Percentiles rank a stretch among this genome's conserved stretches.
These are phyloP conservation scores for Epinephelus coioides DNA, from an alignment of 2,797 vertebrate genomes.

Conservation along the genomic window DNA sequence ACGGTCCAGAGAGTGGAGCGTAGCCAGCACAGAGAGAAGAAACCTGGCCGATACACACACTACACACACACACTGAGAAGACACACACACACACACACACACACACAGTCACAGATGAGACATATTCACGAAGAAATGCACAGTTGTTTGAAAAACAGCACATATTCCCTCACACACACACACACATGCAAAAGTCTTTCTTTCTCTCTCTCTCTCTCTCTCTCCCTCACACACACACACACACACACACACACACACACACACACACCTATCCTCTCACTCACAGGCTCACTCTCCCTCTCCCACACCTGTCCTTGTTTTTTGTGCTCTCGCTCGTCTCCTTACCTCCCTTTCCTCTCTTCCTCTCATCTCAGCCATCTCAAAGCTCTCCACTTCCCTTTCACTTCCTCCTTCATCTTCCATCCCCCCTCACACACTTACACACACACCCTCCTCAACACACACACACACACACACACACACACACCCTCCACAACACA, in stretches of 20 bases:
- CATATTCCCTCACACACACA: constrained; percentile 35
- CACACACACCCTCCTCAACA: constrained; percentile 3
- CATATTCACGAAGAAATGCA: constrained; percentile 56
- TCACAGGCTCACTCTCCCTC: constrained; percentile 39
- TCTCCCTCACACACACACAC: neutral
- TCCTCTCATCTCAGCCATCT: constrained; percentile 75
- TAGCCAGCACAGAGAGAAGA: constrained; percentile 78
- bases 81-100: constrained; percentile 29
- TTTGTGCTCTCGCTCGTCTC: constrained; percentile 62
- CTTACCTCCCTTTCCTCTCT: constrained; percentile 59
- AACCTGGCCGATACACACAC: constrained; percentile 72
- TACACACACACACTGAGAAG: constrained; percentile 32
- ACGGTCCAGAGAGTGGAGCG: constrained; percentile 88
- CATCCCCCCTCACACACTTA: constrained; percentile 4
- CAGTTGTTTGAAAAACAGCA: constrained; percentile 42
- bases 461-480: neutral
- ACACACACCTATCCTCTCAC: constrained; percentile 12
- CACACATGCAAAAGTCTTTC: neutral
- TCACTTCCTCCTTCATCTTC: constrained; percentile 74
- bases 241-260: constrained; percentile 1
- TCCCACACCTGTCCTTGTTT: constrained; percentile 74
- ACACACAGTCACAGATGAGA: constrained; percentile 52
- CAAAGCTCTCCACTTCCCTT: constrained; percentile 72
- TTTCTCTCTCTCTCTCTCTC: neutral
- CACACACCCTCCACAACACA: constrained; percentile 18